Percentiles rank a stretch among this genome's conserved stretches.
phyloP scores from a whole-genome alignment of 2,888 invertebrate genomes.

The Trichopoda pennipes region DNA sequence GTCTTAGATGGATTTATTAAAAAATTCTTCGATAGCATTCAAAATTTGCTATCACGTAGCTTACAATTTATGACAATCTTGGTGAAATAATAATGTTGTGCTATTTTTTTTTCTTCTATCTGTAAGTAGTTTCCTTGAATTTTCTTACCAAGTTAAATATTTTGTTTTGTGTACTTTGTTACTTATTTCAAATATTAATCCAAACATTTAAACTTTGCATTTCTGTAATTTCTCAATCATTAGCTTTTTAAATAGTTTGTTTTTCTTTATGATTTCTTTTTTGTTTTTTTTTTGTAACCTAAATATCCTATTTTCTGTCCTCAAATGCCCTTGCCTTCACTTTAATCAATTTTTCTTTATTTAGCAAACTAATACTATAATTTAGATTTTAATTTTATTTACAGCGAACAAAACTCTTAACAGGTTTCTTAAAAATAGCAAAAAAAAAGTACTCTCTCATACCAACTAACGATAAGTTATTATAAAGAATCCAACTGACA shows the following conservation, averaged over 20 bases:
- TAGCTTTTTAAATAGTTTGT: constrained; percentile 34
- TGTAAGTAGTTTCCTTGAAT: too few species aligned
- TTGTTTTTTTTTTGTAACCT: constrained; percentile 19
- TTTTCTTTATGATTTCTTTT: too few species aligned
- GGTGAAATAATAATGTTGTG: too few species aligned
- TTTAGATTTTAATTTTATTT: constrained; percentile 57
- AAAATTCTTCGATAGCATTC: too few species aligned
- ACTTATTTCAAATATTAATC: too few species aligned
- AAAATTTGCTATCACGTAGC: too few species aligned
- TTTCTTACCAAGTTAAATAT: too few species aligned
- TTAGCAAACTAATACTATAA: constrained; percentile 51
- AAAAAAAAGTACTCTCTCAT: neutral
- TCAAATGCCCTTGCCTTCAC: neutral
- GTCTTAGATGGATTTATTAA: too few species aligned
- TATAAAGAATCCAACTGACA: constrained; percentile 36
- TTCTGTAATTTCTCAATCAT: constrained; percentile 33
- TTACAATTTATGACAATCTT: too few species aligned
- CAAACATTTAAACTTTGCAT: too few species aligned
- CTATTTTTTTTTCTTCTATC: too few species aligned
- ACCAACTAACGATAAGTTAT: neutral
- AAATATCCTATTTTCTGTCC: constrained; percentile 2
- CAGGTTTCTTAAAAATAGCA: constrained; percentile 68
- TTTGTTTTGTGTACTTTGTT: too few species aligned
- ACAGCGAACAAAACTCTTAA: constrained; percentile 43
- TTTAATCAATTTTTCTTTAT: constrained; percentile 32